These are phyloP conservation scores for Trypoxylus dichotomus DNA, from an alignment of 1,140 invertebrate genomes.

Conservation along the genomic window DNA sequence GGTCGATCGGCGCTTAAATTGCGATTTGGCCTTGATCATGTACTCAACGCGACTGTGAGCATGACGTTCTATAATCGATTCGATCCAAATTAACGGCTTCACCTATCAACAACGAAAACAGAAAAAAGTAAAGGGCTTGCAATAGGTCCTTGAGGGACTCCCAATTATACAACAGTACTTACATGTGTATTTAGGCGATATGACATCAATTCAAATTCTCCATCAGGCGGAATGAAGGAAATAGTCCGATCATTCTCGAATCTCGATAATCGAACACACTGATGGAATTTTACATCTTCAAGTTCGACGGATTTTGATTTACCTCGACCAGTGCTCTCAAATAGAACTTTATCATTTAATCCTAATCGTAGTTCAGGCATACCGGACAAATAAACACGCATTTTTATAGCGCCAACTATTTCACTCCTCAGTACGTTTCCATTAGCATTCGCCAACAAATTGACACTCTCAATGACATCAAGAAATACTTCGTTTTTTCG, in stretches of 20 bases:
- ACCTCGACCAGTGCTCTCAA: conserved; percentile 96
- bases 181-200: conserved; percentile 97
- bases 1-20: conserved; percentile 97
- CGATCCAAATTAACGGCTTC: conserved; percentile 99
- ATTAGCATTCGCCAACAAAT: conserved; percentile 95
- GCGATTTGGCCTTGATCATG: conserved; percentile 99
- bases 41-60: conserved; percentile 97
- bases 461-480: conserved; percentile 99
- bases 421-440: conserved; percentile 97
- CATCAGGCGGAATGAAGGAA: conserved; percentile 98
- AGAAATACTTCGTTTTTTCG: conserved; percentile 99
- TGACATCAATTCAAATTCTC: conserved; percentile 99
- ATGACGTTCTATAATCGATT: conserved; percentile 98
- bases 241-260: conserved; percentile 99
- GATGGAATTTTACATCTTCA: conserved; percentile 99
- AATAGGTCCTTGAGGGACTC: too few relatives aligned
- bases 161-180: conserved; percentile 52
- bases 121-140: too few relatives aligned
- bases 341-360: conserved; percentile 98
- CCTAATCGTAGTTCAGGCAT: conserved; percentile 99
- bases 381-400: conserved; percentile 98
- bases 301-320: conserved; percentile 99
- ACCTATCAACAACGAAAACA: conserved; percentile 57
- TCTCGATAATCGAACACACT: conserved; percentile 94
- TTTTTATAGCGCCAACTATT: conserved; percentile 98